A percentile compares a stretch with the other conserved stretches of the same genome.
phyloP scores from a whole-genome alignment of 53 echinoderm and acorn worm genomes.

The Paracentrotus lividus region DNA sequence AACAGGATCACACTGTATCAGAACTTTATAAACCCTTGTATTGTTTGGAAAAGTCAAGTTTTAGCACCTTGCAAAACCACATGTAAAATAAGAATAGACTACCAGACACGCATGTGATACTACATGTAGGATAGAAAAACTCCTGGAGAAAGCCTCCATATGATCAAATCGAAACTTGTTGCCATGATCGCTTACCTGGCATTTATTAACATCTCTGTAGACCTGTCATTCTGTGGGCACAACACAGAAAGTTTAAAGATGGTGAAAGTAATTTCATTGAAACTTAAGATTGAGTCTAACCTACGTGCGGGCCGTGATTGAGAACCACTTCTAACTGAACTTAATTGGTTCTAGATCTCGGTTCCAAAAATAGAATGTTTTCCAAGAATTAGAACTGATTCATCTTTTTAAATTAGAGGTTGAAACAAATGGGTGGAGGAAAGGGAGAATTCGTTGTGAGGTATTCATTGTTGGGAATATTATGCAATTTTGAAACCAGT shows the following conservation, averaged over 20 bases:
- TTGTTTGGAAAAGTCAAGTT: background rate
- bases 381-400: background rate
- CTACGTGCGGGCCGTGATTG: background rate
- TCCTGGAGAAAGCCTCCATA: background rate
- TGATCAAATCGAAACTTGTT: background rate
- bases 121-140: background rate
- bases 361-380: background rate
- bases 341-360: background rate
- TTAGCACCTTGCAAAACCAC: background rate
- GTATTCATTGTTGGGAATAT: background rate
- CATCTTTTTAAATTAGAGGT: constrained; percentile 2
- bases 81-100: background rate
- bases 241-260: background rate
- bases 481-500: constrained; percentile 19
- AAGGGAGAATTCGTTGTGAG: background rate
- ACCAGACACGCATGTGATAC: constrained; percentile 14
- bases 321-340: background rate
- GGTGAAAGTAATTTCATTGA: constrained; percentile 15
- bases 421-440: background rate
- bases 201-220: background rate
- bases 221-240: background rate
- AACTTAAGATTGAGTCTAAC: background rate
- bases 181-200: background rate
- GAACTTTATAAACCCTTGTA: background rate
- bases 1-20: background rate